A percentile compares a stretch with the other conserved stretches of the same genome.
Conservation (phyloP, 2,113 vertebrate species). For the Gallinago media region DNA sequence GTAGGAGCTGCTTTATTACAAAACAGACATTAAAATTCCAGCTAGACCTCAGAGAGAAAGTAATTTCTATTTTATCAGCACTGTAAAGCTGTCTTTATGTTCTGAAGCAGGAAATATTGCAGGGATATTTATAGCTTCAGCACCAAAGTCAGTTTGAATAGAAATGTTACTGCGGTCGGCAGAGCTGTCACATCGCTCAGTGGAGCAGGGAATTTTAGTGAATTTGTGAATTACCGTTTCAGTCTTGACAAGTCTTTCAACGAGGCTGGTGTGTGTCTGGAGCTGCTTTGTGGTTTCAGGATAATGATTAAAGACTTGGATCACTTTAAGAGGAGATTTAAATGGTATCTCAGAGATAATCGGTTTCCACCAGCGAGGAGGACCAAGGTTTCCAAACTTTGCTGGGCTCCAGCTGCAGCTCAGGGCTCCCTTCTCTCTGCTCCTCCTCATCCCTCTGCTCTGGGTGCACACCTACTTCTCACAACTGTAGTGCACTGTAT, state of each 20-base stretch:
- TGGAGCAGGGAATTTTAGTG: slow-evolving; percentile 82
- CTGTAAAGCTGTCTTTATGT: slow-evolving; percentile 87
- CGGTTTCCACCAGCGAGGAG: not conserved
- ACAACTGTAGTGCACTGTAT: rapidly evolving
- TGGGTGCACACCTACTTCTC: not conserved
- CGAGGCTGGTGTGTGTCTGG: slow-evolving; percentile 67
- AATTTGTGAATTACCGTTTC: slow-evolving; percentile 83
- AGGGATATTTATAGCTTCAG: slow-evolving; percentile 83
- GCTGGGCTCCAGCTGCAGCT: not conserved
- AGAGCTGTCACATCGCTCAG: slow-evolving; percentile 81
- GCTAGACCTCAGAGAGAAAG: slow-evolving; percentile 87
- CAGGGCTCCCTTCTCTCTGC: not conserved
- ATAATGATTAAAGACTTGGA: slow-evolving; percentile 73
- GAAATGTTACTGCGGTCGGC: slow-evolving; percentile 82
- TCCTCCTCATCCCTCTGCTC: not conserved
- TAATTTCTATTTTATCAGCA: slow-evolving; percentile 89
- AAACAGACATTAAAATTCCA: slow-evolving; percentile 88
- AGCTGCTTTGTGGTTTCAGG: slow-evolving; percentile 67
- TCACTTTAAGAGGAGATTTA: slow-evolving; percentile 62
- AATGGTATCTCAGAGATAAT: slow-evolving; percentile 39
- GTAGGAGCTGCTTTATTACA: slow-evolving; percentile 86
- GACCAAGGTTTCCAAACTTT: not conserved
- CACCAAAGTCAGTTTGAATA: slow-evolving; percentile 84
- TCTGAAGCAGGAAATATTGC: slow-evolving; percentile 86
- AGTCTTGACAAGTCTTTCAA: slow-evolving; percentile 80